Percentiles rank a stretch among this genome's conserved stretches.
Conservation (phyloP, 2,113 vertebrate genomes). For the Tricholaema leucomelas region DNA sequence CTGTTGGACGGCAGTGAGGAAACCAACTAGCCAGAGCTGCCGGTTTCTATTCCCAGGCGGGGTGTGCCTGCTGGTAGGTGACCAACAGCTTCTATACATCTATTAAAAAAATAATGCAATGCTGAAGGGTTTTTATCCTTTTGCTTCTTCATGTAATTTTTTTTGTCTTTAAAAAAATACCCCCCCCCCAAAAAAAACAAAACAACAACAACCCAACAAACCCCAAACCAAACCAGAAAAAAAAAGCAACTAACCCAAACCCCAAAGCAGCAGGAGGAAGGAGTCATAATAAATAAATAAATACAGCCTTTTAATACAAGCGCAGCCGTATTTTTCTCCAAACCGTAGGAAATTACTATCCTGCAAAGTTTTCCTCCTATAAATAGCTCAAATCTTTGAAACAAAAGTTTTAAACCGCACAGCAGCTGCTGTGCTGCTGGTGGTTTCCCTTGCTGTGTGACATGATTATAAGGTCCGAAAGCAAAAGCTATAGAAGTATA, state of each 20-base stretch:
- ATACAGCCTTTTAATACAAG: conserved; percentile 69
- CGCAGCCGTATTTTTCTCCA: conserved; percentile 73
- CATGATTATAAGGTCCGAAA: conserved; percentile 83
- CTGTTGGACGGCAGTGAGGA: conserved; percentile 58
- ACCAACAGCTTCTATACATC: not conserved
- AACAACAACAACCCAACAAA: not conserved
- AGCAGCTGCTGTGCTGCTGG: conserved; percentile 82
- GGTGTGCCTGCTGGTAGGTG: conserved; percentile 36
- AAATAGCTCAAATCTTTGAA: conserved; percentile 85
- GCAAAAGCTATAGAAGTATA: conserved; percentile 71
- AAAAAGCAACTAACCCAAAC: too few relatives aligned
- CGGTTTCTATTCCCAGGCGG: conserved; percentile 1
- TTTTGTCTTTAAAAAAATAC: not conserved
- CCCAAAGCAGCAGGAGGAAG: not conserved
- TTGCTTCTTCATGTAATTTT: not conserved
- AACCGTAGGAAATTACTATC: conserved; percentile 83
- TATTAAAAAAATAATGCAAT: not conserved
- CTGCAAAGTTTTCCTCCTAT: conserved; percentile 81
- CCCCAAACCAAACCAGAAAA: too few relatives aligned
- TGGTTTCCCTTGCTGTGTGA: conserved; percentile 84
- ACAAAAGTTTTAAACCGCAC: conserved; percentile 85
- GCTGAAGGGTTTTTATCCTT: not conserved
- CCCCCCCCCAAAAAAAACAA: too few relatives aligned
- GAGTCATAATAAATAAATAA: conserved; percentile 70
- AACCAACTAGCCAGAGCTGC: conserved; percentile 30